phyloP scores from a whole-genome alignment of 2,797 vertebrate genomes.

The Prionace glauca region DNA sequence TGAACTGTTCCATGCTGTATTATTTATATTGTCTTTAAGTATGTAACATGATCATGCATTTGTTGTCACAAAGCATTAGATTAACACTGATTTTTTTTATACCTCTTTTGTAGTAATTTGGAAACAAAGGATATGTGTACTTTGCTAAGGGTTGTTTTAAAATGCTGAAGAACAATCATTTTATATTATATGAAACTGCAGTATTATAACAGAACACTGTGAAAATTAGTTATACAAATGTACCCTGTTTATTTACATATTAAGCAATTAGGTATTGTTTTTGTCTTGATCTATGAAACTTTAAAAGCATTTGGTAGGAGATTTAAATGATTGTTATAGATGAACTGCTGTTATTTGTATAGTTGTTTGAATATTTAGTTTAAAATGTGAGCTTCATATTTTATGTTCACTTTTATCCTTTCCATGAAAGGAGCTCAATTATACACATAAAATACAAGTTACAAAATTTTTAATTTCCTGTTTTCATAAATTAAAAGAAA shows the following conservation, averaged over 20 bases:
- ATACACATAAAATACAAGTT: conserved; percentile 41
- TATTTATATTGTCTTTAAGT: conserved; percentile 28
- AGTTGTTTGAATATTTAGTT: conserved; percentile 2
- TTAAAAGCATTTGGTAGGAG: background rate
- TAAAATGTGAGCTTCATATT: conserved; percentile 11
- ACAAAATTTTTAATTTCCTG: background rate
- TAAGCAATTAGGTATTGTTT: background rate
- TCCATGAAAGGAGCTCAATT: conserved; percentile 56
- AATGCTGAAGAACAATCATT: conserved; percentile 35
- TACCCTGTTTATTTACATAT: background rate
- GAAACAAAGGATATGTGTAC: background rate
- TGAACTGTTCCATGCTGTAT: background rate
- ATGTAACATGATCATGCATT: background rate
- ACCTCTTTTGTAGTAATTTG: background rate
- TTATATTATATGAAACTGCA: conserved; percentile 30
- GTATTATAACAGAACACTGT: conserved; percentile 35
- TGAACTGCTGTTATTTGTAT: conserved; percentile 30
- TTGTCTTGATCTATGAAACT: background rate
- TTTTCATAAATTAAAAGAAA: background rate
- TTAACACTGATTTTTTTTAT: conserved; percentile 5
- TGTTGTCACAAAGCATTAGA: background rate
- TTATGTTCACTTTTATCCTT: conserved; percentile 46
- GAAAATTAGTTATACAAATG: conserved; percentile 15
- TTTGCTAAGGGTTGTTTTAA: conserved; percentile 25
- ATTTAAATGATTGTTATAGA: background rate